These are phyloP conservation scores for Dicaeum eximium DNA, from an alignment of 2,113 vertebrate species.

Conservation along the genomic window DNA sequence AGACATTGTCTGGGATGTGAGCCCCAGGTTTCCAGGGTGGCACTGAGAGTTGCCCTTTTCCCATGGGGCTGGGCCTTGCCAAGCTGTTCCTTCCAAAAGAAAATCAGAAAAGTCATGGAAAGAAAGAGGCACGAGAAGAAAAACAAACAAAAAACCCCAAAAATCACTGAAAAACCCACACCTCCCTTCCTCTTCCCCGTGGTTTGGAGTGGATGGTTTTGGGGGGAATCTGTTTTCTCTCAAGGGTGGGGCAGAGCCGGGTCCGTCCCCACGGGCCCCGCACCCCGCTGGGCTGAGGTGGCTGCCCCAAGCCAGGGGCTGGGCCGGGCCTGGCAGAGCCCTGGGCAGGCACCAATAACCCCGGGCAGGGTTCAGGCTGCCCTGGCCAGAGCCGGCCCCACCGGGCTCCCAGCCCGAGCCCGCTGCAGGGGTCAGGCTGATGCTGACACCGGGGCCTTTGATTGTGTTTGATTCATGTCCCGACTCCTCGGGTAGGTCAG, in stretches of 20 bases:
- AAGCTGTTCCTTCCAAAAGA: not conserved
- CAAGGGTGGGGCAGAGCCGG: fast-evolving
- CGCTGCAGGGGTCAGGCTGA: slow-evolving; percentile 31
- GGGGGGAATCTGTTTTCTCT: not conserved
- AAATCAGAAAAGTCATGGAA: not conserved
- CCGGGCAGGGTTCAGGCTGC: not conserved
- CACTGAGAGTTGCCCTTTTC: not conserved
- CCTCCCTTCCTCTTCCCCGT: fast-evolving
- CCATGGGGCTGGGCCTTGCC: fast-evolving
- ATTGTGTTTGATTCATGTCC: slow-evolving; percentile 69
- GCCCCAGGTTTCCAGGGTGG: not conserved
- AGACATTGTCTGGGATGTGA: fast-evolving
- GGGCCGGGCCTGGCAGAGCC: not conserved
- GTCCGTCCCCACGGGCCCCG: fast-evolving
- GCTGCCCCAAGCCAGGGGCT: not conserved
- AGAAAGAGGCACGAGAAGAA: not conserved
- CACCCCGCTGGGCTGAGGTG: fast-evolving
- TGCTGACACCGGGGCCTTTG: slow-evolving; percentile 59
- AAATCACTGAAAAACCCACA: not conserved
- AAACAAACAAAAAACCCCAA: fast-evolving
- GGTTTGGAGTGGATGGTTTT: not conserved
- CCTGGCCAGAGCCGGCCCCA: not conserved
- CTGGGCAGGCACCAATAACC: not conserved
- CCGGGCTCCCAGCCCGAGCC: not conserved
- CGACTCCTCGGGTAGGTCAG: slow-evolving; percentile 37